Conservation (phyloP, 2,797 vertebrate species). For the Rhadinocentrus ornatus region DNA sequence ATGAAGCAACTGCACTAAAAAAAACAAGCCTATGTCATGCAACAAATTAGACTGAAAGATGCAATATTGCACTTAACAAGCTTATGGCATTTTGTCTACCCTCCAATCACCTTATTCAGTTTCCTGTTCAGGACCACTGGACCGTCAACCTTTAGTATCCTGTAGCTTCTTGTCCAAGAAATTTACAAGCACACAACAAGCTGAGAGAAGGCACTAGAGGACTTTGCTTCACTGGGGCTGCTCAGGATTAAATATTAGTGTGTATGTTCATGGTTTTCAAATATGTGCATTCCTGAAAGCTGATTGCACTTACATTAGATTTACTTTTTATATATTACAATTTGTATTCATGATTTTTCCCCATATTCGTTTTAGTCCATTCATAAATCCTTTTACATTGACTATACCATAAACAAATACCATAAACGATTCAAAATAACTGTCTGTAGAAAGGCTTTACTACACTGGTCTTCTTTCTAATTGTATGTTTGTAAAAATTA, state of each 20-base stretch:
- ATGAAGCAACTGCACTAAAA: constrained; percentile 42
- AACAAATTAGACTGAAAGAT: constrained; percentile 67
- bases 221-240: constrained; percentile 52
- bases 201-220: constrained; percentile 43
- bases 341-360: constrained; percentile 6
- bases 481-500: no score
- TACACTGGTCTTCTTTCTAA: no score
- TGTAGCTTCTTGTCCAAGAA: constrained; percentile 56
- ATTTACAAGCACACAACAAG: constrained; percentile 38
- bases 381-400: not conserved
- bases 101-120: no score
- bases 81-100: constrained; percentile 55
- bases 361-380: no score
- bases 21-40: constrained; percentile 57
- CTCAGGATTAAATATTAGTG: constrained; percentile 25
- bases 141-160: constrained; percentile 58
- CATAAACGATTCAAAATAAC: not conserved
- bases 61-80: constrained; percentile 62
- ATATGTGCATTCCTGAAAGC: not conserved
- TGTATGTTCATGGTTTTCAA: constrained; percentile 10
- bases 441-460: no score
- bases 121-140: constrained; percentile 51
- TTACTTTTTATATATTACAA: not conserved
- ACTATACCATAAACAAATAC: not conserved
- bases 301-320: no score